A percentile compares a stretch with the other conserved stretches of the same genome.
These are phyloP conservation scores for Diarsia brunnea DNA, from an alignment of 2,888 invertebrate species.

Conservation along the genomic window DNA sequence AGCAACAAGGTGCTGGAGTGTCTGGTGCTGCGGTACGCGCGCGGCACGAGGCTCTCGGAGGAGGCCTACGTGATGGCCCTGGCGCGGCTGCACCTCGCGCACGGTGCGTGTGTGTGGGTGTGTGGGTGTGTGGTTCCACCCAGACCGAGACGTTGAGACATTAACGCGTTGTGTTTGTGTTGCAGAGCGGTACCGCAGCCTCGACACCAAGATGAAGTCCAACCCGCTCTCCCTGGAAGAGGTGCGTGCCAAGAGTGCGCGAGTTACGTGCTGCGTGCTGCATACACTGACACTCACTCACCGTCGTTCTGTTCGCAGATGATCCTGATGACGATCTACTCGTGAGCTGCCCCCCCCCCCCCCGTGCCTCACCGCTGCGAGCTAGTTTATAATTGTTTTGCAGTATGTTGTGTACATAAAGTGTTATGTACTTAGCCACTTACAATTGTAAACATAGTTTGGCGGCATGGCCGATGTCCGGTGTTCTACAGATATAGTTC, in stretches of 20 bases:
- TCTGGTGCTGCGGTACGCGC: conserved; percentile 92
- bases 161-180: conserved; percentile 56
- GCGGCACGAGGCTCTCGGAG: conserved; percentile 90
- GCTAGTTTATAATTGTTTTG: conserved; percentile 20
- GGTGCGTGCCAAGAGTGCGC: conserved; percentile 80
- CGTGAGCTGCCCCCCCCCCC: conserved; percentile 78
- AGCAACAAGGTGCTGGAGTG: conserved; percentile 94
- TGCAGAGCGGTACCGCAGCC: conserved; percentile 93
- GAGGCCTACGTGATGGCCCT: conserved; percentile 92
- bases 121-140: background rate
- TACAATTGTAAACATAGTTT: conserved; percentile 23
- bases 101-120: conserved; percentile 71
- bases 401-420: conserved; percentile 16
- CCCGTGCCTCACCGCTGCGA: background rate
- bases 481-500: conserved; percentile 39
- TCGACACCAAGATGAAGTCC: conserved; percentile 93
- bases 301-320: conserved; percentile 84
- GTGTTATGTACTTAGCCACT: conserved; percentile 2
- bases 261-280: background rate
- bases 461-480: background rate
- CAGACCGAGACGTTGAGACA: background rate
- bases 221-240: conserved; percentile 94
- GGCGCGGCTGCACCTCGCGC: conserved; percentile 80
- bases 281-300: background rate
- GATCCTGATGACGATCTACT: conserved; percentile 92